Evolutionary conservation across 2,888 invertebrate species (phyloP), one percentile per base, ranked within the genome.

Genomic region (Onthophagus sagittarius): DNA sequence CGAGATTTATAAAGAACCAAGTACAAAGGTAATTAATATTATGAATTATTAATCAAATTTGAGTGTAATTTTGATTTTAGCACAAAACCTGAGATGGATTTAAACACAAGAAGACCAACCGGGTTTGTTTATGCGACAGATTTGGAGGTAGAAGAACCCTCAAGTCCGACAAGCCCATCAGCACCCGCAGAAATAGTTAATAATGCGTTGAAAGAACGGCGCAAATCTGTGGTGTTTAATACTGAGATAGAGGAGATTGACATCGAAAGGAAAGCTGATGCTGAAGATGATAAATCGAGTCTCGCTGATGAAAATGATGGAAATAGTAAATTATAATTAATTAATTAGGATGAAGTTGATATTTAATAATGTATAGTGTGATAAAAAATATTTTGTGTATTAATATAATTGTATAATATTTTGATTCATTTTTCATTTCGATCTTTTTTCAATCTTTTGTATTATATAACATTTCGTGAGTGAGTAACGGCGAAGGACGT

Each of bases 241-340:
- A 82, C 81, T 86, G n/a, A 84, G 84, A 62, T 62, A 75, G 84
- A 67, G 79, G 83, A 78, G 79, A 81, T 75, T 72, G 75, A 79
- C 23, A 79, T 86, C 75, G 86, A 87, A 73, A 86, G 86, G 79
- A 79, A 87, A 23, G 87, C 87, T 80, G 85, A 85, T 69, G 84
- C 83, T 11, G 81, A 77, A 4, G 23, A 23, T 23, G 23, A 23
- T 23, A 23, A 23, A 23, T 2, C 23, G 23, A 23, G 23, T 23
- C 13, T 62, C 62, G 3, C n/a, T 4, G n/a, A 62, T 13, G 62
- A 13, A 2, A 4, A 13, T 62, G 13, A 13, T 62, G 62, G 13
- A 62, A 62, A 2, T 62, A 62, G n/a, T 62, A 13, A 13, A 62
- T 62, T 62, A 13, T 62, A 13, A 13, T 13, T 4, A 2, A 62